A percentile compares a stretch with the other conserved stretches of the same genome.
Conservation (phyloP, 2,113 vertebrate genomes). For the Riparia riparia region DNA sequence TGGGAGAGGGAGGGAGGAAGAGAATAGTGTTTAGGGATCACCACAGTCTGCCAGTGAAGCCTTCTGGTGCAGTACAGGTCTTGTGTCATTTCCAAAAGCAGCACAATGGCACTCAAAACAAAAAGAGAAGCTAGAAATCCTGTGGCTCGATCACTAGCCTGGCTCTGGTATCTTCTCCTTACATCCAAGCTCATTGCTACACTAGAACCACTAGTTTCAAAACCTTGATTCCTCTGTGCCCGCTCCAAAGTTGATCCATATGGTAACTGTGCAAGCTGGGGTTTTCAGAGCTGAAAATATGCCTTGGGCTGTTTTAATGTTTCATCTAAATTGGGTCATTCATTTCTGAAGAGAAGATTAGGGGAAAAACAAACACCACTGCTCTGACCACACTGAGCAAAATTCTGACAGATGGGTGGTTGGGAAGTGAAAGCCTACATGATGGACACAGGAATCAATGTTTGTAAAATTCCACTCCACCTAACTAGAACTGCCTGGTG, state of each 20-base stretch:
- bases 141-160: not conserved
- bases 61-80: not conserved
- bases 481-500: not conserved
- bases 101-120: not conserved
- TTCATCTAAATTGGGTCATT: slow-evolving; percentile 64
- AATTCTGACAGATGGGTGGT: slow-evolving; percentile 17
- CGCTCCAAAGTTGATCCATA: slow-evolving; percentile 5
- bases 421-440: not conserved
- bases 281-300: slow-evolving; percentile 45
- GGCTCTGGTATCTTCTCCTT: not conserved
- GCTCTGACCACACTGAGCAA: slow-evolving; percentile 15
- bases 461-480: not conserved
- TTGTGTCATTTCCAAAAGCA: not conserved
- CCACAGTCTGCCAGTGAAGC: not conserved
- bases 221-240: not conserved
- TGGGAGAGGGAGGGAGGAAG: not conserved
- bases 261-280: slow-evolving; percentile 27
- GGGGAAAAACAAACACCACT: slow-evolving; percentile 36
- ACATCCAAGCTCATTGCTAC: not conserved
- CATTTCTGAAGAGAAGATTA: slow-evolving; percentile 47
- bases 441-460: not conserved
- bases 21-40: not conserved
- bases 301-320: slow-evolving; percentile 57
- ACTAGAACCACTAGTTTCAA: not conserved
- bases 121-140: not conserved